These are phyloP conservation scores for Xylophagus ater DNA, from an alignment of 2,888 invertebrate genomes.

Conservation along the genomic window DNA sequence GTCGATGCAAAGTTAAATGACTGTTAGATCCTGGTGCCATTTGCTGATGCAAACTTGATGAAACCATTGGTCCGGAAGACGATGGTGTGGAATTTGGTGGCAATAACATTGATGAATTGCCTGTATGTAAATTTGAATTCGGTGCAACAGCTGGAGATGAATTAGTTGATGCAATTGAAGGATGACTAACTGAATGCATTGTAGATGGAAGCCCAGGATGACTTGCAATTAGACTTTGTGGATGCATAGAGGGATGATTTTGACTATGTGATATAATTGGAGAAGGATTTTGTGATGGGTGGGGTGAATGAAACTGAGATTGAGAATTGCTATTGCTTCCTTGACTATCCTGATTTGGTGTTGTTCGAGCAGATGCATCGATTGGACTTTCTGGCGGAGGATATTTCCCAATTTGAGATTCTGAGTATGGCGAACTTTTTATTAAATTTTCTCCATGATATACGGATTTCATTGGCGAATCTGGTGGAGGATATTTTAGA, in stretches of 20 bases:
- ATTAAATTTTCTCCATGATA: slow-evolving; percentile 37
- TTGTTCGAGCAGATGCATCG: slow-evolving; percentile 36
- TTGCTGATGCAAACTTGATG: slow-evolving; percentile 26
- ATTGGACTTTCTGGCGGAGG: slow-evolving; percentile 36
- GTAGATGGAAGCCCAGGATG: slow-evolving; percentile 28
- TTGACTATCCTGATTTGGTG: slow-evolving; percentile 39
- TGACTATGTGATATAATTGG: slow-evolving; percentile 33
- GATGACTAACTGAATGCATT: slow-evolving; percentile 16
- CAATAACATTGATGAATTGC: slow-evolving; percentile 41
- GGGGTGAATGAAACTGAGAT: slow-evolving; percentile 36
- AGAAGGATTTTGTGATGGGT: slow-evolving; percentile 28
- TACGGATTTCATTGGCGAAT: slow-evolving; percentile 24
- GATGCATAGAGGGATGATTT: slow-evolving; percentile 33
- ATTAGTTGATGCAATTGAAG: slow-evolving; percentile 22
- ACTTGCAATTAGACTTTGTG: slow-evolving; percentile 30
- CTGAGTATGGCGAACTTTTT: slow-evolving; percentile 32
- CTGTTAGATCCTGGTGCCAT: slow-evolving; percentile 12
- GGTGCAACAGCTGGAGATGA: slow-evolving; percentile 22
- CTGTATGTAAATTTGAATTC: slow-evolving; percentile 17
- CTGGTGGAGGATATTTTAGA: slow-evolving; percentile 33
- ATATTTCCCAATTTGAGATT: slow-evolving; percentile 26
- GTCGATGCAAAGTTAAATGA: slow-evolving; percentile 34
- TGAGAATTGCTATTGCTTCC: slow-evolving; percentile 35
- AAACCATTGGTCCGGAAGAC: slow-evolving; percentile 25
- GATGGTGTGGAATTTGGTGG: slow-evolving; percentile 31